Conservation (phyloP, 2,113 vertebrate genomes). For the Gobio gobio region DNA sequence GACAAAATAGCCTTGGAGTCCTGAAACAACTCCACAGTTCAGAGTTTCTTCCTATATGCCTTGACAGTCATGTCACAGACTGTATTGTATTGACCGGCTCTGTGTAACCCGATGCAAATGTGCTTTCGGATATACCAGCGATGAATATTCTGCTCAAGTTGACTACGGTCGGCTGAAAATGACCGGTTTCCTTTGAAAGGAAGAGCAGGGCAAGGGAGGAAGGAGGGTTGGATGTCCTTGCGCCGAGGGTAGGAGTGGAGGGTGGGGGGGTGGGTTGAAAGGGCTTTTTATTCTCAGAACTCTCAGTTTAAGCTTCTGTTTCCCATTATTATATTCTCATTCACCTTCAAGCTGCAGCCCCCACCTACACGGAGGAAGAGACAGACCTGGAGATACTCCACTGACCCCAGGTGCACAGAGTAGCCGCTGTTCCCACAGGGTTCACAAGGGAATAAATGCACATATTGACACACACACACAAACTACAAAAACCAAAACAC, state of each 20-base stretch:
- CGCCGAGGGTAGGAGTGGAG: neutral
- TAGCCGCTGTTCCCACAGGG: conserved; percentile 49
- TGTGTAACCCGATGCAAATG: conserved; percentile 41
- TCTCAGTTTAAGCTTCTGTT: conserved; percentile 45
- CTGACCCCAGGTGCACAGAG: conserved; percentile 56
- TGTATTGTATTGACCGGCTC: conserved; percentile 18
- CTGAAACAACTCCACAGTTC: neutral
- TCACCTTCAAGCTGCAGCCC: neutral
- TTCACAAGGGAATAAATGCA: conserved; percentile 9
- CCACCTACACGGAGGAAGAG: neutral
- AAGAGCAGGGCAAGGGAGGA: conserved; percentile 45
- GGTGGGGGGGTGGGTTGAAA: conserved; percentile 26
- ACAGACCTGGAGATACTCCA: conserved; percentile 32
- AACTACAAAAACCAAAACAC: neutral
- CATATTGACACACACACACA: neutral
- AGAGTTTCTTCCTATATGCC: conserved; percentile 24
- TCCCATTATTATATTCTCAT: conserved; percentile 53
- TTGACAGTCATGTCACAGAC: conserved; percentile 17
- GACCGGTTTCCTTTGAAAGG: conserved; percentile 48
- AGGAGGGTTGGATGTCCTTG: conserved; percentile 40
- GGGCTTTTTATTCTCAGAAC: conserved; percentile 47
- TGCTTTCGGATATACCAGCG: conserved; percentile 10
- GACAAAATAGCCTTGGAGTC: conserved; percentile 21
- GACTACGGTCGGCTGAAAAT: conserved; percentile 46
- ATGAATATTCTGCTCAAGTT: conserved; percentile 48